phyloP scores from a whole-genome alignment of 2,113 vertebrate species.

The Myiopsitta monachus region DNA sequence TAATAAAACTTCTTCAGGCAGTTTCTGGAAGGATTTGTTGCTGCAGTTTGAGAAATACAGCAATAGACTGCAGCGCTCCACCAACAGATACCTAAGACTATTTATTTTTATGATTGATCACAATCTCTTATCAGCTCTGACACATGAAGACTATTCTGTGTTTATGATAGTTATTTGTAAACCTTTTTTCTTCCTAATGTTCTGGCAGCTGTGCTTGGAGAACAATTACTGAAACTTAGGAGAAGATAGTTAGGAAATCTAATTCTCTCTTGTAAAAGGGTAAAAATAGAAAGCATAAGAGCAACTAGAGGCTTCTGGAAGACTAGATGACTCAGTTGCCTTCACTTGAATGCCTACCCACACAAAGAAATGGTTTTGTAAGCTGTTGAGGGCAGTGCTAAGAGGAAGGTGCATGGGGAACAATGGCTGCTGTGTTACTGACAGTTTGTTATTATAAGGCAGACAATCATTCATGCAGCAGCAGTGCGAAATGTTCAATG shows the following conservation, averaged over 20 bases:
- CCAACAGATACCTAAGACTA: not conserved
- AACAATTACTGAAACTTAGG: not conserved
- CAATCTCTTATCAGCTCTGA: conserved; percentile 23
- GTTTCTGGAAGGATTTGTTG: conserved; percentile 44
- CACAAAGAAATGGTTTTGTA: not conserved
- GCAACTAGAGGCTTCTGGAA: conserved; percentile 1
- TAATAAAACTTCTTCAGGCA: conserved; percentile 47
- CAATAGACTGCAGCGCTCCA: not conserved
- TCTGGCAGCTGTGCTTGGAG: not conserved
- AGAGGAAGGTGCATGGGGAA: not conserved
- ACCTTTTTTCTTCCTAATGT: not conserved
- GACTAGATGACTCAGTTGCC: not conserved
- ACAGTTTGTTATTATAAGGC: not conserved
- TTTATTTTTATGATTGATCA: conserved; percentile 43
- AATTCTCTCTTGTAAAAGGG: not conserved
- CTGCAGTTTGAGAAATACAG: conserved; percentile 27
- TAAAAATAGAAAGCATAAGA: not conserved
- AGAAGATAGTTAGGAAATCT: not conserved
- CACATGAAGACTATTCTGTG: conserved; percentile 17
- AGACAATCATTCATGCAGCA: not conserved
- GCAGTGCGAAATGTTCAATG: not conserved
- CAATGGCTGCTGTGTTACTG: not conserved
- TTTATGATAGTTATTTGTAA: conserved; percentile 34
- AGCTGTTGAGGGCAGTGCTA: not conserved
- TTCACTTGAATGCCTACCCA: not conserved